Evolutionary conservation across 2,113 vertebrate genomes (phyloP).

Genomic region (Corapipo altera): DNA sequence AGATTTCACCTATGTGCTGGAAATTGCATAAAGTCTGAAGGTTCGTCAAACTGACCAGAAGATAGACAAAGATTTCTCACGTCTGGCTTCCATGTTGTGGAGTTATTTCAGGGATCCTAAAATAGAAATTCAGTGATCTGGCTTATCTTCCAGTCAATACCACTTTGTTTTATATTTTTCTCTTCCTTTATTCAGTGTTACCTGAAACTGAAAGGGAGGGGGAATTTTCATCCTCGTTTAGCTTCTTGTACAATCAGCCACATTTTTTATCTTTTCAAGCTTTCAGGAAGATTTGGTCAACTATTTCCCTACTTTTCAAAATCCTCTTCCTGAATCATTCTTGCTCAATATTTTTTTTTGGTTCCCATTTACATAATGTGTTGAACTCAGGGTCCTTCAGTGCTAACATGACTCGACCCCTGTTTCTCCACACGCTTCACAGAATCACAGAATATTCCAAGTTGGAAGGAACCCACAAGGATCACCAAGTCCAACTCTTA

Average conservation of each 20-base stretch:
- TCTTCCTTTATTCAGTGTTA: background rate
- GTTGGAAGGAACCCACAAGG: background rate
- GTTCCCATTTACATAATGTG: background rate
- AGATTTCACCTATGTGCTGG: background rate
- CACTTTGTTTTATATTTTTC: background rate
- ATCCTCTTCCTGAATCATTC: background rate
- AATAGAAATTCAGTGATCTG: background rate
- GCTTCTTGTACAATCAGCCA: background rate
- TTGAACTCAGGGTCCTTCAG: background rate
- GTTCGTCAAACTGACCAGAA: background rate
- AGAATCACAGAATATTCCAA: background rate
- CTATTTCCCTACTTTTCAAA: background rate
- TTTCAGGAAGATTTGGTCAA: background rate
- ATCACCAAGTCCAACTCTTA: background rate
- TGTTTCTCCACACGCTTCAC: background rate
- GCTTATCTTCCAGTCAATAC: background rate
- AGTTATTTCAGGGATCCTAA: background rate
- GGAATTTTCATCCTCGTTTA: background rate
- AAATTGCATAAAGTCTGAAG: background rate
- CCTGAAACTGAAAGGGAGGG: background rate
- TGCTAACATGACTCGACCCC: background rate
- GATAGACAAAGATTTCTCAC: background rate
- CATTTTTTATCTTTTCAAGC: background rate
- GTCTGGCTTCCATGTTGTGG: background rate
- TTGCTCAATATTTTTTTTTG: background rate